Percentiles rank a stretch among this genome's conserved stretches.
phyloP scores from a whole-genome alignment of 2,888 invertebrate species.

The Opisthograptis luteolata region DNA sequence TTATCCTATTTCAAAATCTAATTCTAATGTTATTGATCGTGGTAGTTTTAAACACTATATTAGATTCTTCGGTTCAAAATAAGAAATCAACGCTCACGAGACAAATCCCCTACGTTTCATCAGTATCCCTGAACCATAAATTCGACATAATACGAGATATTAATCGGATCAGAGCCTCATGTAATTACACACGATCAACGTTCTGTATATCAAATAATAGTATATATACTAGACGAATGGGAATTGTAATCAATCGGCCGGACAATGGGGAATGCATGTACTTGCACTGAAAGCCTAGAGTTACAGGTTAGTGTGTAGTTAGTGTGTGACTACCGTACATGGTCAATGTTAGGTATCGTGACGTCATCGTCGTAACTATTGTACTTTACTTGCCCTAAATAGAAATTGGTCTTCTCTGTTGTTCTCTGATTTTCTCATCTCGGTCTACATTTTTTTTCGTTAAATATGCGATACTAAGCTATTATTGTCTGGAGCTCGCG shows the following conservation, averaged over 20 bases:
- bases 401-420: too few relatives aligned
- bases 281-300: slow-evolving; percentile 6
- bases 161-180: slow-evolving; percentile 62
- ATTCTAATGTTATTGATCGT: too few relatives aligned
- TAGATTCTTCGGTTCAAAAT: slow-evolving; percentile 46
- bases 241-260: slow-evolving; percentile 69
- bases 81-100: slow-evolving; percentile 32
- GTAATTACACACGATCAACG: slow-evolving; percentile 54
- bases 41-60: too few relatives aligned
- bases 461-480: too few relatives aligned
- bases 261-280: slow-evolving; percentile 57
- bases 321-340: background rate
- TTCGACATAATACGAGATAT: slow-evolving; percentile 52
- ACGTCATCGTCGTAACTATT: background rate
- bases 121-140: slow-evolving; percentile 14
- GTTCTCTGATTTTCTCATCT: too few relatives aligned
- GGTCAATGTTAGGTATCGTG: background rate
- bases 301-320: background rate
- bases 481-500: too few relatives aligned
- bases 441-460: too few relatives aligned
- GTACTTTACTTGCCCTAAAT: too few relatives aligned
- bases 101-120: slow-evolving; percentile 2
- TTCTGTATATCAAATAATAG: slow-evolving; percentile 46
- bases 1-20: too few relatives aligned
- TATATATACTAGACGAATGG: slow-evolving; percentile 47